Evolutionary conservation across 2,888 invertebrate genomes (phyloP), one percentile per base, ranked within the genome.

Genomic region (Lasioglossum morio): DNA sequence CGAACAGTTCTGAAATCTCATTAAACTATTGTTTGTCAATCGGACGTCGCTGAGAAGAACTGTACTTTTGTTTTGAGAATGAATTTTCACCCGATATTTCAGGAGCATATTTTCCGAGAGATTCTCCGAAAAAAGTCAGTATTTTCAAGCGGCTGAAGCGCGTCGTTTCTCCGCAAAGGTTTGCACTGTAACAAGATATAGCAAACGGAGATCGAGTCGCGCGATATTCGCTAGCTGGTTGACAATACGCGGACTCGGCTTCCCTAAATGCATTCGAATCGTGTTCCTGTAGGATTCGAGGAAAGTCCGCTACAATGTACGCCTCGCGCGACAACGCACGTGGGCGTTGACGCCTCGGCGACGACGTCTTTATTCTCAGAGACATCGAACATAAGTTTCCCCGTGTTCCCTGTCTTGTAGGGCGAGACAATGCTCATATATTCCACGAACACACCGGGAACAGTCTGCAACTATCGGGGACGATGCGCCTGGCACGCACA

Each of bases 341-440:
- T 93, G 92, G 93, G 92, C 89, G 94, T 93, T 89, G 92, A 91
- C 92, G 93, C 93, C 92, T 92, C 91, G 88, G 88, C 85, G 88
- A 85, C 92, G 93, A 93, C 92, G 92, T 94, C 94, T 94, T 93
- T 94, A 94, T 94, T 92, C 83, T 87, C 87, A 82, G 77, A 86
- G 92, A 91, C 93, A 87, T 92, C 85, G 93, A 92, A 92, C 94
- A 92, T 93, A 91, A 92, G 91, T 93, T 93, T 92, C 89, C 89
- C 82, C 91, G 87, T 92, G 91, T 93, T 90, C 89, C 87, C 88
- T 87, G 92, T 91, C 91, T 89, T 87, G 91, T 84, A 89, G 81
- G 80, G 88, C 82, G 77, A 80, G 89, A 93, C 92, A 93, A 92
- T 92, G 92, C 87, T 82, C 90, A 80, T 92, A 91, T 90, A 88